Evolutionary conservation across 2,888 invertebrate genomes (phyloP), one percentile per base, ranked within the genome.

Genomic region (Drosophila macrospina): DNA sequence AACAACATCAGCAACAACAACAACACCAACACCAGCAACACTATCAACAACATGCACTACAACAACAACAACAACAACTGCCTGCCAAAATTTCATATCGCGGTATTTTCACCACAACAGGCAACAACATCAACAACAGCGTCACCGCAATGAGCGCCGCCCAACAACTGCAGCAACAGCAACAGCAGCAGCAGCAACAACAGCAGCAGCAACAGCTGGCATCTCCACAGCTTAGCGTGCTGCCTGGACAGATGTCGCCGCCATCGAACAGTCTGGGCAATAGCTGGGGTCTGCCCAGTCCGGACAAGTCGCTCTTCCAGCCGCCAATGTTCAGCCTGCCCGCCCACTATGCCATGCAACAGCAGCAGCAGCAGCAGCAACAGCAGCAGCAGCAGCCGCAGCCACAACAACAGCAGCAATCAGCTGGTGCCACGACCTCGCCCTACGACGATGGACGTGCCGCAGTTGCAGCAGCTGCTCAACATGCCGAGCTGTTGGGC

Each of bases 251-350:
- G 68, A 94, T 93, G 92, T 93, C 94, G 79, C 93, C 95, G 78
- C 93, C 93, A 62, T 91, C 94, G 0, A 93, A 91, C 73, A 93
- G 92, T 74, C 93, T 94, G 86, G 94, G 93, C 89, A 95, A 93
- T 87, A 96, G 94, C 91, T 97, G 95, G 96, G 94, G 95, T 84
- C 93, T 96, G 70, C 95, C 95, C 20, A 94, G 94, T 76, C 94
- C 94, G 34, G 95, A 95, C 83, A 95, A 95, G 88, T 94, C 94
- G 5, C 92, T 95, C 61, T 93, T 93, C 85, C 94, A 94, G 82
- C 94, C 94, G 1, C 94, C 94, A 4, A 93, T 95, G 92, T 95
- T 94, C 83, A 93, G 94, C 44, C 91, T 95, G 67, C 93, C 94
- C 85, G 90, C 94, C 93, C 89, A 95, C 94, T 84, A 84, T 8